These are phyloP conservation scores for Liopterus haemorrhoidalis DNA, from an alignment of 2,888 invertebrate genomes.

Conservation along the genomic window DNA sequence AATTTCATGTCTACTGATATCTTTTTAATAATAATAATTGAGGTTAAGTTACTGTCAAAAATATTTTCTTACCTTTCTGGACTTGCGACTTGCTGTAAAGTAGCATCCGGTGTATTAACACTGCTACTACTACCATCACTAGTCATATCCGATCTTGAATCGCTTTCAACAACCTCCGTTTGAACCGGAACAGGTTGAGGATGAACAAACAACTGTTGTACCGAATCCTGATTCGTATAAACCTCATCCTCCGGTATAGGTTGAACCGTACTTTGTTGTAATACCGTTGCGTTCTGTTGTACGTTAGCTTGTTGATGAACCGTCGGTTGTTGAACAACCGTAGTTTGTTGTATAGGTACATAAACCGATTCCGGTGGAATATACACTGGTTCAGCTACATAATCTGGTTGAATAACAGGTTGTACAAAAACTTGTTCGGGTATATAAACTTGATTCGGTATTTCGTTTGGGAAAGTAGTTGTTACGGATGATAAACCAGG, in stretches of 20 bases:
- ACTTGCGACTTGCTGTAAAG: too few species aligned
- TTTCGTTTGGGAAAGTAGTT: constrained; percentile 24
- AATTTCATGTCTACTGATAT: too few species aligned
- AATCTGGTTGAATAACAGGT: constrained; percentile 2
- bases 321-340: constrained; percentile 43
- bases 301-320: constrained; percentile 18
- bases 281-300: background rate
- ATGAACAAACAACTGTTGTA: background rate
- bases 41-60: too few species aligned
- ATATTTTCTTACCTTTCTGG: too few species aligned
- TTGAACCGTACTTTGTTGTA: background rate
- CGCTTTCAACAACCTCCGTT: too few species aligned
- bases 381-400: constrained; percentile 13
- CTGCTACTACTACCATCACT: too few species aligned
- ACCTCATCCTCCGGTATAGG: too few species aligned
- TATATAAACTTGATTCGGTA: background rate
- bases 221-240: background rate
- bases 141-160: too few species aligned
- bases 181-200: background rate
- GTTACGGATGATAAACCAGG: constrained; percentile 17
- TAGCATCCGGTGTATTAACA: too few species aligned
- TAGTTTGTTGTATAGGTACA: constrained; percentile 49
- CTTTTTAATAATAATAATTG: too few species aligned
- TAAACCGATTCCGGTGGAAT: constrained; percentile 54
- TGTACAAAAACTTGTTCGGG: background rate